phyloP scores from a whole-genome alignment of 30 jellyfish, hydroid and myxozoan species.

The Haliclystus octoradiatus region DNA sequence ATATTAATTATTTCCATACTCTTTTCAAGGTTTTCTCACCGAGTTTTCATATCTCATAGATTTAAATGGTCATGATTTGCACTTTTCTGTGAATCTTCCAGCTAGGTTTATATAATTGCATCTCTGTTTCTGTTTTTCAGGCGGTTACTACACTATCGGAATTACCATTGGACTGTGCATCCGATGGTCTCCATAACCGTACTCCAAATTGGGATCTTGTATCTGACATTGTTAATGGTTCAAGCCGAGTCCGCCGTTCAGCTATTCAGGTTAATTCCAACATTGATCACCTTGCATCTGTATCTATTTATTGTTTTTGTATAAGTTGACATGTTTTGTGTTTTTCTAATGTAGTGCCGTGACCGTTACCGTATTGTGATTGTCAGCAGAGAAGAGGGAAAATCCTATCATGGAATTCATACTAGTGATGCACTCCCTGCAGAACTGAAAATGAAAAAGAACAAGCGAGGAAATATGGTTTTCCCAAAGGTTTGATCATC shows the following conservation, averaged over 20 bases:
- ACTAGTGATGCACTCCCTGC: background rate
- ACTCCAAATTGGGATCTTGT: slow-evolving; percentile 94
- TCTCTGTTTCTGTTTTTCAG: slow-evolving; percentile 16
- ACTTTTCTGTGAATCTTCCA: background rate
- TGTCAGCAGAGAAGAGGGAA: slow-evolving; percentile 94
- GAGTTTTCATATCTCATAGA: too few relatives aligned
- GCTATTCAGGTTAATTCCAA: slow-evolving; percentile 82
- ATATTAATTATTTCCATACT: too few relatives aligned
- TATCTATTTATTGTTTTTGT: background rate
- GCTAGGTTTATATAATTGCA: background rate
- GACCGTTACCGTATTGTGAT: slow-evolving; percentile 89
- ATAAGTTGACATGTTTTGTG: background rate
- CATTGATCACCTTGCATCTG: background rate
- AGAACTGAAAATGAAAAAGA: slow-evolving; percentile 33
- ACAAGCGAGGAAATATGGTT: slow-evolving; percentile 27
- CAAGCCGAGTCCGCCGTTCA: slow-evolving; percentile 65
- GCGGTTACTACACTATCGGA: slow-evolving; percentile 91
- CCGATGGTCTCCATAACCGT: slow-evolving; percentile 76
- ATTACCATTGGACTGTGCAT: slow-evolving; percentile 73
- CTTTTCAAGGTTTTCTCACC: too few relatives aligned
- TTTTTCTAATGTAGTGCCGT: slow-evolving; percentile 56
- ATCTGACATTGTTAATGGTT: slow-evolving; percentile 75
- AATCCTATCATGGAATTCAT: slow-evolving; percentile 4
- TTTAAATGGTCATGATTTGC: background rate
- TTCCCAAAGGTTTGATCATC: background rate